Conservation (phyloP, 2,113 vertebrate genomes). For the Pachyramphus minor region DNA sequence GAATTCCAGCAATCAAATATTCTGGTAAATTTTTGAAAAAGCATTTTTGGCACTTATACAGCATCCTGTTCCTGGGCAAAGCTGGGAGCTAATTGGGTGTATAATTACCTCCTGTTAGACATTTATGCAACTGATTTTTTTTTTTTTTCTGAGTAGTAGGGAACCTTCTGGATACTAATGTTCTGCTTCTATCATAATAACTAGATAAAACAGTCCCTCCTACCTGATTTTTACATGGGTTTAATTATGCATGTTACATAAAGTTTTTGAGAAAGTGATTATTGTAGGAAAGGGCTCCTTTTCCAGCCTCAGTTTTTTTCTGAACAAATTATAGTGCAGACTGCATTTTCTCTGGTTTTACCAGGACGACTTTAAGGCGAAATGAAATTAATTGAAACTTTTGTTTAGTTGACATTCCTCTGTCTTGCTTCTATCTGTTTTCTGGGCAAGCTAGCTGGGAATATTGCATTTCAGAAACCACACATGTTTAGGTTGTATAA, state of each 20-base stretch:
- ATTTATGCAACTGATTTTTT: not conserved
- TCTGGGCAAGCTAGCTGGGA: not conserved
- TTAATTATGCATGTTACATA: not conserved
- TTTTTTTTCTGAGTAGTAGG: not conserved
- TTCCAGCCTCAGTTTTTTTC: not conserved
- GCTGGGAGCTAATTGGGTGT: slow-evolving; percentile 60
- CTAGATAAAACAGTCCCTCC: slow-evolving; percentile 7
- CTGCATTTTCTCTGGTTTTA: not conserved
- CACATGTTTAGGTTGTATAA: not conserved
- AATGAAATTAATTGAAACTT: not conserved
- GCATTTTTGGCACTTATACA: slow-evolving; percentile 45
- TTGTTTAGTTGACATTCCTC: not conserved
- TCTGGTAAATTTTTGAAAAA: slow-evolving; percentile 41
- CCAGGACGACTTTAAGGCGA: not conserved
- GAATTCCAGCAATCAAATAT: slow-evolving; percentile 2
- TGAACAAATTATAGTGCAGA: not conserved
- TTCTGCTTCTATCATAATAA: not conserved
- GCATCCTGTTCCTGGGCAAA: slow-evolving; percentile 48
- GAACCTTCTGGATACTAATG: slow-evolving; percentile 47
- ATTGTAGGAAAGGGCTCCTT: not conserved
- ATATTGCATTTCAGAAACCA: not conserved
- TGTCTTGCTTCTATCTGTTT: not conserved
- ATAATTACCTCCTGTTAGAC: slow-evolving; percentile 66
- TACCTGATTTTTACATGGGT: not conserved
- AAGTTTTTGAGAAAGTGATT: not conserved